Evolutionary conservation across 2,113 vertebrate genomes (phyloP).

Genomic region (Copsychus sechellarum): DNA sequence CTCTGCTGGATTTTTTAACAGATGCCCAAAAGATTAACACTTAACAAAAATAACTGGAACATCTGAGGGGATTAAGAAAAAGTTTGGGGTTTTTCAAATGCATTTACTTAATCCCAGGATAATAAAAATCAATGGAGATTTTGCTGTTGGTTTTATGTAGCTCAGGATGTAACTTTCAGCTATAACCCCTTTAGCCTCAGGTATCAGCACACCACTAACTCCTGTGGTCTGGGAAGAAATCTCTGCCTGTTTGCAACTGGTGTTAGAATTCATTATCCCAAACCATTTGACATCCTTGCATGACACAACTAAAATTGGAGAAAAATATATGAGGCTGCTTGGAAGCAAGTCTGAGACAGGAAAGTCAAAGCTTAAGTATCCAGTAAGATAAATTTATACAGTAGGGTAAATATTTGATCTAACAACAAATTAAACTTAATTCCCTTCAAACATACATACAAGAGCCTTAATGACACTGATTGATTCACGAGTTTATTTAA

Average conservation of each 20-base stretch:
- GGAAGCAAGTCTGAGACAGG: not conserved
- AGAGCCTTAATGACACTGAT: not conserved
- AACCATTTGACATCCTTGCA: not conserved
- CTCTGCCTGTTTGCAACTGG: not conserved
- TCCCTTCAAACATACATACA: not conserved
- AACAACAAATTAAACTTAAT: not conserved
- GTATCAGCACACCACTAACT: not conserved
- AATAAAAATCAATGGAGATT: slow-evolving; percentile 4
- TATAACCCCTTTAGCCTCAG: not conserved
- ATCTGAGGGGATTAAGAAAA: not conserved
- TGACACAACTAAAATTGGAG: not conserved
- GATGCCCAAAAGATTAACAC: not conserved
- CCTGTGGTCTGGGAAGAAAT: not conserved
- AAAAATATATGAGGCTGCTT: not conserved
- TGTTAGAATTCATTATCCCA: not conserved
- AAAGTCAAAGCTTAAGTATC: not conserved
- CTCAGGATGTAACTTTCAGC: not conserved
- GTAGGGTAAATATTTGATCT: not conserved
- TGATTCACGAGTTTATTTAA: not conserved
- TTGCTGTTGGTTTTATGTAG: not conserved
- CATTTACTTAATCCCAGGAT: not conserved
- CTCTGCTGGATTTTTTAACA: not conserved
- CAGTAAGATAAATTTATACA: not conserved
- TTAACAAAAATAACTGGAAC: not conserved
- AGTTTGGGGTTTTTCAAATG: not conserved